A percentile compares a stretch with the other conserved stretches of the same genome.
Conservation (phyloP, 2,888 invertebrate species). For the Augiades crinisus region DNA sequence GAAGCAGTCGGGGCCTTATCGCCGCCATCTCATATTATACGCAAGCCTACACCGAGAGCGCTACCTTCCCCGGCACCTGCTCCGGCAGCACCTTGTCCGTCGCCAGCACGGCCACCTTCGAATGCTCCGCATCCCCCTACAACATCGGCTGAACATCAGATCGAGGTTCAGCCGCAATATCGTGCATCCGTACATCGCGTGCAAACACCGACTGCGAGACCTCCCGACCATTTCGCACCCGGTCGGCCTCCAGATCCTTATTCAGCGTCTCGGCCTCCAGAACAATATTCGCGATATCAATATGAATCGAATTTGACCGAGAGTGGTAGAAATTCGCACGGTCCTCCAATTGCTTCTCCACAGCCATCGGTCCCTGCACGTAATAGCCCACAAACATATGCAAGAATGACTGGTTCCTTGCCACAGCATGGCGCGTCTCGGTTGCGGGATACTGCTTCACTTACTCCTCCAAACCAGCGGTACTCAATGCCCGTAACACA, state of each 20-base stretch:
- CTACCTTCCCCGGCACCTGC: conserved; percentile 67
- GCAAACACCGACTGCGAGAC: conserved; percentile 60
- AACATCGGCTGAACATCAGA: conserved; percentile 47
- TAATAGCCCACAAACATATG: conserved; percentile 67
- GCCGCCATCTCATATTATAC: conserved; percentile 75
- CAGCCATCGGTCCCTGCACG: conserved; percentile 61
- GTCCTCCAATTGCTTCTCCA: conserved; percentile 53
- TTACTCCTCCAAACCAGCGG: conserved; percentile 60
- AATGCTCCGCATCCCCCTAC: conserved; percentile 47
- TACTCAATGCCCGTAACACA: conserved; percentile 54
- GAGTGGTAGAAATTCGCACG: conserved; percentile 53
- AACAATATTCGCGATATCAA: conserved; percentile 59
- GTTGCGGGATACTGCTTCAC: conserved; percentile 56
- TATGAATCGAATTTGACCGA: conserved; percentile 59
- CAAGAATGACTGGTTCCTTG: conserved; percentile 59
- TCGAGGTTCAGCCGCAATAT: conserved; percentile 50
- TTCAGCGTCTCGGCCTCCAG: conserved; percentile 62
- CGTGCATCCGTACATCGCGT: conserved; percentile 55
- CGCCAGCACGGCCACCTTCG: conserved; percentile 49
- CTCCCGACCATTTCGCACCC: conserved; percentile 60
- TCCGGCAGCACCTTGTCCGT: conserved; percentile 48
- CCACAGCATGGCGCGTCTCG: conserved; percentile 61
- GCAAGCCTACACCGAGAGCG: conserved; percentile 61
- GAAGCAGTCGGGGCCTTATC: conserved; percentile 63
- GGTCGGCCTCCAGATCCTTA: conserved; percentile 68